Evolutionary conservation across 2,113 vertebrate species (phyloP).

Genomic region (Galemys pyrenaicus): DNA sequence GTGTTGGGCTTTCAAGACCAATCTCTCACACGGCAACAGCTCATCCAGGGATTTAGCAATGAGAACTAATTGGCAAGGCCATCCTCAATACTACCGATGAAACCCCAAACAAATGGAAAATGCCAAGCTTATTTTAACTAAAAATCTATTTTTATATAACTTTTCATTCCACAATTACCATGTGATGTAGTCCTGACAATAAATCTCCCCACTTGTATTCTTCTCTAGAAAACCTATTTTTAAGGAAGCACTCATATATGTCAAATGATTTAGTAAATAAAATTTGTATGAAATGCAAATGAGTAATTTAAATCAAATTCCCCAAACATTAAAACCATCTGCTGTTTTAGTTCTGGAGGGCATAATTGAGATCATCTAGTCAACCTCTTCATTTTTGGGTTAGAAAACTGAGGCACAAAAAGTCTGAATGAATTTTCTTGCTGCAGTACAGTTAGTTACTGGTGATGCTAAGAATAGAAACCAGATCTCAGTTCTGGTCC

Average conservation of each 20-base stretch:
- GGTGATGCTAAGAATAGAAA: slow-evolving; percentile 20
- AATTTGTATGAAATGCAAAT: background rate
- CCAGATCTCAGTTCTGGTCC: background rate
- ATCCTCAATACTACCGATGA: background rate
- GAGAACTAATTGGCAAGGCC: slow-evolving; percentile 32
- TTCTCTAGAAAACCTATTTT: slow-evolving; percentile 20
- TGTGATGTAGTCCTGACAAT: background rate
- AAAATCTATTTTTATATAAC: slow-evolving; percentile 29
- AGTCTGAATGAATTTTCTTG: background rate
- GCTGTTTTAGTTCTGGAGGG: background rate
- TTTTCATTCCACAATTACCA: slow-evolving; percentile 5
- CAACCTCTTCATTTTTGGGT: background rate
- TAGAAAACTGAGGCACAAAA: slow-evolving; percentile 3
- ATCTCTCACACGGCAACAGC: slow-evolving; percentile 23
- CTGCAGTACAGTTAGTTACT: background rate
- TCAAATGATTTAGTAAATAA: slow-evolving; percentile 48
- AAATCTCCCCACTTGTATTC: background rate
- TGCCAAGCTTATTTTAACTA: slow-evolving; percentile 38
- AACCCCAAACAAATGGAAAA: slow-evolving; percentile 56
- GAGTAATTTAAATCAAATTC: background rate
- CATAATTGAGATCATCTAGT: background rate
- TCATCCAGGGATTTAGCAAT: background rate
- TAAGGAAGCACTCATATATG: slow-evolving; percentile 24
- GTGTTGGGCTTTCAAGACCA: background rate
- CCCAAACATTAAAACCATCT: background rate